phyloP scores from a whole-genome alignment of 2,888 invertebrate genomes.

The Neoitamus cyanurus region DNA sequence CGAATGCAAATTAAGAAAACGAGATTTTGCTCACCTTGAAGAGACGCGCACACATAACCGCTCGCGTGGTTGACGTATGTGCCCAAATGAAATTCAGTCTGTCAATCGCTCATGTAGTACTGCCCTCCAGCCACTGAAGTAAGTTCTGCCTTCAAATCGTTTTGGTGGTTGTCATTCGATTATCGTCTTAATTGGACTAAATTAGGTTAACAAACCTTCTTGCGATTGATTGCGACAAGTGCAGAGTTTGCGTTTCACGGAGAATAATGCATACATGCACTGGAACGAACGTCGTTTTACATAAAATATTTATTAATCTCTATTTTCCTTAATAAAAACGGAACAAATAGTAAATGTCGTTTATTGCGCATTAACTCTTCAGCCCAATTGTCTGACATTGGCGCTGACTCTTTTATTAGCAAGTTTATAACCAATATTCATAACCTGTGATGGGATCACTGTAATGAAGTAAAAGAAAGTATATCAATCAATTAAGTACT shows the following conservation, averaged over 20 bases:
- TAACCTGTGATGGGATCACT: too few relatives aligned
- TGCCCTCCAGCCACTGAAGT: not conserved
- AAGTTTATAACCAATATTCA: too few relatives aligned
- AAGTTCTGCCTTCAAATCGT: not conserved
- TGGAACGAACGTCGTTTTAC: not conserved
- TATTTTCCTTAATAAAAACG: too few relatives aligned
- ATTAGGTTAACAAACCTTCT: not conserved
- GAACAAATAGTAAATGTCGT: too few relatives aligned
- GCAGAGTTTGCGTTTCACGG: not conserved
- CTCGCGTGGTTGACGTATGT: not conserved
- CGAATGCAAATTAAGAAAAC: not conserved
- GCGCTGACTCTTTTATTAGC: too few relatives aligned
- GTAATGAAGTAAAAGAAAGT: too few relatives aligned
- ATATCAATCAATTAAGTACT: too few relatives aligned
- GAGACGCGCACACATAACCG: not conserved
- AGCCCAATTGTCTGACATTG: too few relatives aligned
- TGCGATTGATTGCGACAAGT: not conserved
- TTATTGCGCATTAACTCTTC: too few relatives aligned
- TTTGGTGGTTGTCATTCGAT: conserved; percentile 1
- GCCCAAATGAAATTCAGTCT: not conserved
- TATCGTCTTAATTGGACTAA: not conserved
- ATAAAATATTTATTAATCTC: too few relatives aligned
- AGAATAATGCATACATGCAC: not conserved
- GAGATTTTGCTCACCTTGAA: not conserved
- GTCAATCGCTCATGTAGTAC: not conserved